Percentiles rank a stretch among this genome's conserved stretches.
phyloP scores from a whole-genome alignment of 2,888 invertebrate species.

The Amiota mariae region DNA sequence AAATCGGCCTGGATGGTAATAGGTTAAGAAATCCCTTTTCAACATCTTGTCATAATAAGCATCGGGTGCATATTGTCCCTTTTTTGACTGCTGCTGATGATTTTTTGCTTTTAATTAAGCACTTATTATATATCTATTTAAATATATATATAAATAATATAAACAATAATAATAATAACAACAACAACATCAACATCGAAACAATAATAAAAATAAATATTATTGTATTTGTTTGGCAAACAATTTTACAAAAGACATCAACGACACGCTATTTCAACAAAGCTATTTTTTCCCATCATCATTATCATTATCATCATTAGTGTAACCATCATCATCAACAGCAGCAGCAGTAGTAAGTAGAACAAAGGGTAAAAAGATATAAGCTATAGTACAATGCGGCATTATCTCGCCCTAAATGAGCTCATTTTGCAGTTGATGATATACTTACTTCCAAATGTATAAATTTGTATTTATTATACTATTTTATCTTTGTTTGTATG shows the following conservation, averaged over 20 bases:
- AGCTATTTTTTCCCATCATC: background rate
- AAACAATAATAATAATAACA: too few species aligned
- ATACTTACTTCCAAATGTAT: background rate
- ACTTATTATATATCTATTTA: background rate
- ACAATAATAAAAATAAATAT: too few species aligned
- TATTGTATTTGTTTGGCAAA: constrained; percentile 17
- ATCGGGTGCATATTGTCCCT: background rate
- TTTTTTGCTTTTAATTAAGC: constrained; percentile 14
- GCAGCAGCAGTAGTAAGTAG: background rate
- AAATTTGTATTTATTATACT: background rate
- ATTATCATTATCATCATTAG: background rate
- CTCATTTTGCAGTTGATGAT: constrained; percentile 10
- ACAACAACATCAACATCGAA: too few species aligned
- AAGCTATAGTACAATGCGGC: background rate
- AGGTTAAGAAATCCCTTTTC: too few species aligned
- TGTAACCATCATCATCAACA: constrained; percentile 1
- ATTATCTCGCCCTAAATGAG: constrained; percentile 3
- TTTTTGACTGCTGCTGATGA: background rate
- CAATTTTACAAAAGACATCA: constrained; percentile 11
- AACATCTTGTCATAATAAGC: too few species aligned
- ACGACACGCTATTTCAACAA: background rate
- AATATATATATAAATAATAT: too few species aligned
- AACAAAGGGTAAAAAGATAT: too few species aligned
- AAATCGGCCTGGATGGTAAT: background rate
- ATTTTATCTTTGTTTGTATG: background rate